Evolutionary conservation across 2,888 invertebrate species (phyloP).

Genomic region (Phaonia tiefii): DNA sequence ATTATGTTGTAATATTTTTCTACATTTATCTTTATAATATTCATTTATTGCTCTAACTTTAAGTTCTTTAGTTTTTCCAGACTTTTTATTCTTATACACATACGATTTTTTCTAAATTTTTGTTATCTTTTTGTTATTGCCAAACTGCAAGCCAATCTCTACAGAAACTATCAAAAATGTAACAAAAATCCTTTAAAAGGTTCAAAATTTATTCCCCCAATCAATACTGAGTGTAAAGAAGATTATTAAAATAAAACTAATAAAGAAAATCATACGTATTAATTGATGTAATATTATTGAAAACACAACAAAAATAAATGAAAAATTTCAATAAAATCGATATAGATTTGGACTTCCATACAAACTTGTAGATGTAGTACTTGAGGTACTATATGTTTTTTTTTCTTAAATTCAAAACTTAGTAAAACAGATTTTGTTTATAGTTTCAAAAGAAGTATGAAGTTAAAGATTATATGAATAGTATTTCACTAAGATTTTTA

Average conservation of each 20-base stretch:
- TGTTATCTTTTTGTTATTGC: conserved; percentile 1
- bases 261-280: conserved; percentile 52
- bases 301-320: conserved; percentile 33
- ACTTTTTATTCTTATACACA: conserved; percentile 20
- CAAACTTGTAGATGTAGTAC: too few species aligned
- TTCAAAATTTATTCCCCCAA: conserved; percentile 41
- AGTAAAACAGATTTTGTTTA: too few species aligned
- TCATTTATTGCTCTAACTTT: background rate
- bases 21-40: conserved; percentile 7
- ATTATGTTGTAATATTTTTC: conserved; percentile 38
- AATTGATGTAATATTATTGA: conserved; percentile 57
- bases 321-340: too few species aligned
- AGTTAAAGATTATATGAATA: too few species aligned
- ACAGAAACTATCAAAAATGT: conserved; percentile 17
- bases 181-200: conserved; percentile 43
- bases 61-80: too few species aligned
- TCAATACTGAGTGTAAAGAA: conserved; percentile 51
- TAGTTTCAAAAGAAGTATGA: too few species aligned
- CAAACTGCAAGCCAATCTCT: conserved; percentile 45
- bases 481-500: too few species aligned
- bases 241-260: conserved; percentile 16
- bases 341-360: too few species aligned
- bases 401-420: too few species aligned
- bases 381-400: too few species aligned
- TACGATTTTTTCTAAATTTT: conserved; percentile 4